Conservation (phyloP, 2,888 invertebrate species). For the Boloria selene region DNA sequence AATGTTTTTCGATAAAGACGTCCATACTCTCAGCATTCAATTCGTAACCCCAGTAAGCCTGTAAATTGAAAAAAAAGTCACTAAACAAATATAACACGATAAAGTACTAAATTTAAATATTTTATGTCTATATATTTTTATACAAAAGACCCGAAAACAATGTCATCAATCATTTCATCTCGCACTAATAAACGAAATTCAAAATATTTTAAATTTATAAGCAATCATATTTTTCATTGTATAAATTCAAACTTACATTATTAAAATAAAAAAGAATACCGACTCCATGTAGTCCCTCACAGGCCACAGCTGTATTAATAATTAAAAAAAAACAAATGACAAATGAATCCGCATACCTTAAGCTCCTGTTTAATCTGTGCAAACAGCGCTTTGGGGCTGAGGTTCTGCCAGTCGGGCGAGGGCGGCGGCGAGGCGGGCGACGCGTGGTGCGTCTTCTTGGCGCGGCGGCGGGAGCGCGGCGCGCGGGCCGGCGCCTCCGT, state of each 20-base stretch:
- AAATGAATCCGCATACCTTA: conserved; percentile 56
- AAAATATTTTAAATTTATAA: too few species aligned
- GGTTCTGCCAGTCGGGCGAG: conserved; percentile 89
- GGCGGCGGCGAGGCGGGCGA: conserved; percentile 60
- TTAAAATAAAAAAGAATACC: too few species aligned
- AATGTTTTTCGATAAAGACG: conserved; percentile 87
- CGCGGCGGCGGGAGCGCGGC: conserved; percentile 60
- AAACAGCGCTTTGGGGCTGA: conserved; percentile 95
- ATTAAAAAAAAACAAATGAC: background rate
- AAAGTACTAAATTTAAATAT: background rate
- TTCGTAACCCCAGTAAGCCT: conserved; percentile 95
- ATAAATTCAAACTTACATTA: too few species aligned
- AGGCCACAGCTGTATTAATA: too few species aligned
- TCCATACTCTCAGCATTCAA: conserved; percentile 91
- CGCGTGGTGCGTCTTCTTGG: conserved; percentile 48
- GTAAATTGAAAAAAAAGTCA: conserved; percentile 37
- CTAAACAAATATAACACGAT: background rate
- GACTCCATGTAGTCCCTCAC: too few species aligned
- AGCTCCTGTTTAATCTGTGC: conserved; percentile 92
- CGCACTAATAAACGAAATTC: too few species aligned
- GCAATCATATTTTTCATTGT: too few species aligned
- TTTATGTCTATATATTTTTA: background rate
- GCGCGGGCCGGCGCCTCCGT: conserved; percentile 64
- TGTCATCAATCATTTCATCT: too few species aligned
- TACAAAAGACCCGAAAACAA: too few species aligned